phyloP scores from a whole-genome alignment of 2,797 vertebrate species.

The Sebastes goodei region DNA sequence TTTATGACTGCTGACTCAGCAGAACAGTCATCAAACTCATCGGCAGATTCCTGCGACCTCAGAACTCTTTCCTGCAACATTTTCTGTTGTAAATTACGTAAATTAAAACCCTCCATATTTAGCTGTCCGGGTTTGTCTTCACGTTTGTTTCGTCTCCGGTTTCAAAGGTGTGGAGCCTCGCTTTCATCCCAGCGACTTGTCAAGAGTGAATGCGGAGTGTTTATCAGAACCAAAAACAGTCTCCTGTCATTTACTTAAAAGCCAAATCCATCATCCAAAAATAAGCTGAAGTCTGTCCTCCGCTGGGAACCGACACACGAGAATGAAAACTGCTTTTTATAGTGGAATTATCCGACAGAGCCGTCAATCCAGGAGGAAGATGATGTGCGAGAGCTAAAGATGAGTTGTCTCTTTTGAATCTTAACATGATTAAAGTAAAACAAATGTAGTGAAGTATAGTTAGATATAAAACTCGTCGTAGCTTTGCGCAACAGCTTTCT shows the following conservation, averaged over 20 bases:
- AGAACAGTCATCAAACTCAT: neutral
- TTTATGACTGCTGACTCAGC: constrained; percentile 17
- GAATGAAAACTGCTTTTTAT: constrained; percentile 42
- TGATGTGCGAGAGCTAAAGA: constrained; percentile 19
- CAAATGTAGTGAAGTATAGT: neutral
- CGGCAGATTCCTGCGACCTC: neutral
- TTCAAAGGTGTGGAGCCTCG: constrained; percentile 39
- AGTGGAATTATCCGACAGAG: constrained; percentile 42
- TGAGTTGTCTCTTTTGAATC: neutral
- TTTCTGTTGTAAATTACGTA: neutral
- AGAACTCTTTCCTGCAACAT: neutral
- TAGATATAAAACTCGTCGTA: neutral
- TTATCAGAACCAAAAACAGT: constrained; percentile 69
- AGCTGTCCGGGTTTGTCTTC: constrained; percentile 27
- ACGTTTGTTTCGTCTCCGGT: constrained; percentile 7
- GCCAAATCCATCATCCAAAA: constrained; percentile 71
- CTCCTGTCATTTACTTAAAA: constrained; percentile 69
- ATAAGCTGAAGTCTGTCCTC: constrained; percentile 56
- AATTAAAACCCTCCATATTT: constrained; percentile 13
- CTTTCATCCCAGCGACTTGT: constrained; percentile 59
- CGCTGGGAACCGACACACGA: constrained; percentile 43
- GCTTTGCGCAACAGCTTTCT: neutral
- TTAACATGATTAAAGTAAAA: constrained; percentile 12
- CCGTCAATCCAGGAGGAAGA: constrained; percentile 26
- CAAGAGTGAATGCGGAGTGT: constrained; percentile 30